Base-by-base conservation (phyloP, 2,113 vertebrate genomes). In the Acrocephalus arundinaceus region DNA sequence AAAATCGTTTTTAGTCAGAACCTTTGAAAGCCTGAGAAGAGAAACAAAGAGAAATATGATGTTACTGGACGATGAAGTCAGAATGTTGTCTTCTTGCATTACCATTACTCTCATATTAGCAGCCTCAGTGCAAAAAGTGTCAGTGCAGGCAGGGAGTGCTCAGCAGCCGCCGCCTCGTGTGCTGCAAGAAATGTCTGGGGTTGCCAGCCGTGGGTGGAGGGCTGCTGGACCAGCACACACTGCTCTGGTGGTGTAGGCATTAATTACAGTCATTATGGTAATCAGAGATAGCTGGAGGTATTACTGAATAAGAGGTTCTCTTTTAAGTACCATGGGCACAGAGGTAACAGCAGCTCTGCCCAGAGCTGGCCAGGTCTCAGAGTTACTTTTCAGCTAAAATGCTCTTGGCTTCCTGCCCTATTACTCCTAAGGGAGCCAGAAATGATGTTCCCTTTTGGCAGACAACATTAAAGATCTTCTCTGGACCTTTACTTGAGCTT, bases 91-190 rank as follows among this genome's bases (percentile, higher is more conserved):
- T 43, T 52, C 45, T 61, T 65, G 45, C 15, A 5, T 16, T 68
- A 11, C 39, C 45, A 23, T 82, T 66, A 39, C 57, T 76, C 49
- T 49, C 25, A 5, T 58, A 13, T 51, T 27, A 52, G 45, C n/a
- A 87, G 31, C 16, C 20, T 68, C 25, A 46, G 15, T 35, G 66
- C 10, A 28, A 49, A 59, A 58, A 55, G 18, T 17, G 28, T 24
- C 1, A 3, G 54, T 13, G 22, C 3, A 27, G 4, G 17, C 13
- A 51, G 46, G 43, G 89, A 75, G n/a, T 3, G 33, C 84, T 68
- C 48, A 57, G 80, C 3, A 5, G 48, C 48, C 0, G 0, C 52
- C 2, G 1, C 73, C 57, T 73, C 0, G 0, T 33, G 21, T 1
- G 8, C 72, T 72, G 48, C 2, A 2, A 75, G 54, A 70, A 63